These are phyloP conservation scores for Scaptomyza graminum DNA, from an alignment of 1,140 invertebrate species.

Conservation along the genomic window DNA sequence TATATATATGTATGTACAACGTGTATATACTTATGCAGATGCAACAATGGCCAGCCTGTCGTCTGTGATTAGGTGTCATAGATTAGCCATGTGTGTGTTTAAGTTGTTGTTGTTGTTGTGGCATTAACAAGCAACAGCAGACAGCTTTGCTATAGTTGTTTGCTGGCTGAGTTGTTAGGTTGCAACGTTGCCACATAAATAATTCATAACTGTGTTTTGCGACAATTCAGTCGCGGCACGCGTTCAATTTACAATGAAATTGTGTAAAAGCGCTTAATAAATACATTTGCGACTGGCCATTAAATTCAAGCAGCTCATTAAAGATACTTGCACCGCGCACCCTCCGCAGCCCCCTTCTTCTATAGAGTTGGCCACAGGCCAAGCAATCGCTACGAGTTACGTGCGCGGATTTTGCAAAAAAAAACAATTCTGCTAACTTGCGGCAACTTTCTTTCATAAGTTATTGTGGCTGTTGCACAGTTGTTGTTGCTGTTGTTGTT, in stretches of 20 bases:
- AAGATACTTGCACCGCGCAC: neutral
- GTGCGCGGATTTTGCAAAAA: slow-evolving; percentile 68
- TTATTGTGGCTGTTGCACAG: slow-evolving; percentile 20
- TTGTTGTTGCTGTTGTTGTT: slow-evolving; percentile 9
- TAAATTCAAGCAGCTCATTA: slow-evolving; percentile 75
- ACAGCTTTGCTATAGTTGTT: slow-evolving; percentile 12
- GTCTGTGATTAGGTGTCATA: slow-evolving; percentile 56
- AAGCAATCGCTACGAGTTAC: slow-evolving; percentile 49
- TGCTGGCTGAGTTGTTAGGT: neutral
- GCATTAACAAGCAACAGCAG: slow-evolving; percentile 33
- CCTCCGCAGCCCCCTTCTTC: neutral
- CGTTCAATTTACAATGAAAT: slow-evolving; percentile 80
- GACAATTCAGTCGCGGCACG: slow-evolving; percentile 79
- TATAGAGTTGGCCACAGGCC: neutral
- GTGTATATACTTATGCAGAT: slow-evolving; percentile 52
- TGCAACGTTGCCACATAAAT: slow-evolving; percentile 59
- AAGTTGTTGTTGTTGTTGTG: slow-evolving; percentile 5
- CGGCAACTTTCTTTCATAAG: slow-evolving; percentile 75
- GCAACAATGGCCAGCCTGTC: slow-evolving; percentile 22
- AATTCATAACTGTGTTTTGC: slow-evolving; percentile 83
- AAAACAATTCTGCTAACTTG: slow-evolving; percentile 45
- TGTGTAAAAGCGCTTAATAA: slow-evolving; percentile 82
- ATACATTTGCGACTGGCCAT: slow-evolving; percentile 74
- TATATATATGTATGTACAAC: slow-evolving; percentile 17
- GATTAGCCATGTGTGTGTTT: slow-evolving; percentile 34